Percentiles rank a stretch among this genome's conserved stretches.
These are phyloP conservation scores for Axis porcinus DNA, from an alignment of 2,113 vertebrate species.

Conservation along the genomic window DNA sequence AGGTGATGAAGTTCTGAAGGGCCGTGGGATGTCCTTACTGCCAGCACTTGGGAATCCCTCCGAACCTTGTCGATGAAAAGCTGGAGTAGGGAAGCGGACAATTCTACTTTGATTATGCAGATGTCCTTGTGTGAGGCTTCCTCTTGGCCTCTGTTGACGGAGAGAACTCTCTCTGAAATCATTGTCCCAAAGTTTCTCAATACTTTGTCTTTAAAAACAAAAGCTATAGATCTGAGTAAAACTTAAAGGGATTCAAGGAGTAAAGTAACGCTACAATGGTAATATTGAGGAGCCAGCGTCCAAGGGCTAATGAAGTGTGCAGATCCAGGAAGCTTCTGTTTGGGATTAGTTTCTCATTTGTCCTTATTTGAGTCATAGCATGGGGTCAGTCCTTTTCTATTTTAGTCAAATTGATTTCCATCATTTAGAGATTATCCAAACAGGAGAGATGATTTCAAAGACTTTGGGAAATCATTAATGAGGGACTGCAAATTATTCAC, in stretches of 20 bases:
- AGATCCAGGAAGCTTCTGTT: background rate
- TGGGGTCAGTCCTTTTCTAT: background rate
- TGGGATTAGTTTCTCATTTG: conserved; percentile 33
- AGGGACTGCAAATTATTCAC: background rate
- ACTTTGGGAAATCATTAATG: background rate
- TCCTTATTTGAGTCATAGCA: conserved; percentile 27
- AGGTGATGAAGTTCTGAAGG: background rate
- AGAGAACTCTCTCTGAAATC: background rate
- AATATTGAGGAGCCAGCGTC: background rate
- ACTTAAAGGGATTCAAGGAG: background rate
- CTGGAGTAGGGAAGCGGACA: background rate
- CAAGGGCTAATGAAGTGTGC: background rate
- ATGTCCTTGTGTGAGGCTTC: background rate
- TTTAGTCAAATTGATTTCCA: conserved; percentile 3
- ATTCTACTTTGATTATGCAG: background rate
- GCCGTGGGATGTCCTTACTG: background rate
- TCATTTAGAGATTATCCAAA: conserved; percentile 39
- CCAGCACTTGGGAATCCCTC: background rate
- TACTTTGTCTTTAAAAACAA: background rate
- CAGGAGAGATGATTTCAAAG: conserved; percentile 9
- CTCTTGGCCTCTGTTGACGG: background rate
- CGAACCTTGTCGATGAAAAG: background rate
- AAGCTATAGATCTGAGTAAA: background rate
- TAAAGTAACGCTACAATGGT: background rate
- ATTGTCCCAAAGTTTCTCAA: background rate